Percentiles rank a stretch among this genome's conserved stretches.
Conservation (phyloP, 2,113 vertebrate species). For the Gorsachius goisagi region DNA sequence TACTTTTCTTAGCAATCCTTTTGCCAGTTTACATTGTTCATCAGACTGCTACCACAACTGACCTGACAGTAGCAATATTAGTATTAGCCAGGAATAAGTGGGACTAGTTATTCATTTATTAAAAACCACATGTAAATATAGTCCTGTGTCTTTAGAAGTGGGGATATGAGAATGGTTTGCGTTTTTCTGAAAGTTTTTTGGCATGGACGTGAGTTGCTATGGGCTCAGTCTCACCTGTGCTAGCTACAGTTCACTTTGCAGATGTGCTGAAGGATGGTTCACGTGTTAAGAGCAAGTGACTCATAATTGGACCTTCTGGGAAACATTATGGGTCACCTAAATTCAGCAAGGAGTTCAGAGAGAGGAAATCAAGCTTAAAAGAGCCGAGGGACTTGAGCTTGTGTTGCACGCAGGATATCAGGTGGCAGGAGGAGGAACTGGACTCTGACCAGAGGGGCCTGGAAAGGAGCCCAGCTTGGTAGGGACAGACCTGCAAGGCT, state of each 20-base stretch:
- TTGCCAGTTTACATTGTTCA: neutral
- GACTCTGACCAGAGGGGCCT: neutral
- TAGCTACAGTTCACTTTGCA: slow-evolving; percentile 1
- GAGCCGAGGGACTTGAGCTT: neutral
- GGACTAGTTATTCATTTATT: neutral
- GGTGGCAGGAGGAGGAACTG: slow-evolving; percentile 1
- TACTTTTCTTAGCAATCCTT: neutral
- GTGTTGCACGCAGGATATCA: slow-evolving; percentile 6
- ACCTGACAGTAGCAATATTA: neutral
- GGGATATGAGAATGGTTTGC: neutral
- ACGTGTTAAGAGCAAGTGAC: neutral
- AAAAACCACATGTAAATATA: neutral
- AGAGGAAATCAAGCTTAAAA: slow-evolving; percentile 20
- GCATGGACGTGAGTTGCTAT: neutral
- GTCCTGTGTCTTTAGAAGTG: neutral
- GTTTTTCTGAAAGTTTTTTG: neutral
- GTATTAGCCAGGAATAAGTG: neutral
- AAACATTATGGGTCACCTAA: slow-evolving; percentile 36
- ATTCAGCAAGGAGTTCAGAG: slow-evolving; percentile 14
- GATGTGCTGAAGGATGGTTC: slow-evolving; percentile 18
- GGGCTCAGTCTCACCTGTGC: slow-evolving; percentile 3
- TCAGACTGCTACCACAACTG: neutral
- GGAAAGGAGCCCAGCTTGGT: neutral
- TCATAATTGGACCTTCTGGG: slow-evolving; percentile 47
- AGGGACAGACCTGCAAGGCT: neutral